phyloP scores from a whole-genome alignment of 2,797 vertebrate species.

The Arctocebus calabarensis region DNA sequence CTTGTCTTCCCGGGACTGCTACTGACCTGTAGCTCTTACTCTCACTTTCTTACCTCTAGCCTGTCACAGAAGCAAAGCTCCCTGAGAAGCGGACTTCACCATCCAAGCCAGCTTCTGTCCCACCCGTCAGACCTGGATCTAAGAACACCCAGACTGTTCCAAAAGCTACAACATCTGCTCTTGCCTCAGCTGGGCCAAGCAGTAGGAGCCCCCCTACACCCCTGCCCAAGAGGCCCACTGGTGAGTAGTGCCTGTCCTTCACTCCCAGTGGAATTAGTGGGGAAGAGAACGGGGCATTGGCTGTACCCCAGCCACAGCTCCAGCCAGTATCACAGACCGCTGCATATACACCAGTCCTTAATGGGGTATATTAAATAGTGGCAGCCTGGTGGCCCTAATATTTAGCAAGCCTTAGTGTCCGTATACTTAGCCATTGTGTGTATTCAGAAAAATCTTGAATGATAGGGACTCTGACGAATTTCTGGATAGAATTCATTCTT shows the following conservation, averaged over 20 bases:
- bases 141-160: slow-evolving; percentile 86
- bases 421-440: not conserved
- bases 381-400: not conserved
- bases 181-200: slow-evolving; percentile 65
- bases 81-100: slow-evolving; percentile 90
- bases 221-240: slow-evolving; percentile 89
- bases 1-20: not conserved
- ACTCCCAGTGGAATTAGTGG: not conserved
- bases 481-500: not conserved
- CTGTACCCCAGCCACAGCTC: not conserved
- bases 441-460: not conserved
- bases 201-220: slow-evolving; percentile 74
- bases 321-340: not conserved
- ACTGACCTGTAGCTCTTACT: not conserved
- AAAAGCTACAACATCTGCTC: slow-evolving; percentile 80
- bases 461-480: not conserved
- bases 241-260: slow-evolving; percentile 83
- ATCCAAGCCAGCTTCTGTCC: slow-evolving; percentile 87
- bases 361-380: too few relatives aligned
- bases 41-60: slow-evolving; percentile 34
- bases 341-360: not conserved
- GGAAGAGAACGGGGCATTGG: not conserved
- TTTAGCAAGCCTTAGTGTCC: not conserved
- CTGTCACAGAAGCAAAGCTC: slow-evolving; percentile 83
- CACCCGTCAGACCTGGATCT: slow-evolving; percentile 80